Evolutionary conservation across 2,797 vertebrate species (phyloP).

Genomic region (Mus spretus): DNA sequence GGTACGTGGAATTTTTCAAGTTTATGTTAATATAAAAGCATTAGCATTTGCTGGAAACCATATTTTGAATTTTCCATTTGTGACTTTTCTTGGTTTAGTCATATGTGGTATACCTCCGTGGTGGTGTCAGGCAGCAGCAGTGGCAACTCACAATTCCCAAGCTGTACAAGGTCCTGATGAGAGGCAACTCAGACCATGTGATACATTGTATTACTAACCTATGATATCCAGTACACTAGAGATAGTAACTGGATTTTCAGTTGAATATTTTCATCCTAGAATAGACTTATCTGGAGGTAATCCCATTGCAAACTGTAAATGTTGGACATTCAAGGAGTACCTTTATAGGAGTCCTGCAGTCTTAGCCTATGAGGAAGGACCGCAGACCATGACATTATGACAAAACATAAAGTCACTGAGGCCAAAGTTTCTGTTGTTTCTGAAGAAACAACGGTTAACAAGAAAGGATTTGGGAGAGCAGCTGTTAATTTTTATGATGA

Average conservation of each 20-base stretch:
- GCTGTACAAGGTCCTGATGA: not conserved
- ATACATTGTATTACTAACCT: not conserved
- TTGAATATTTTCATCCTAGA: not conserved
- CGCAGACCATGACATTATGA: not conserved
- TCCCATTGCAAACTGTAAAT: not conserved
- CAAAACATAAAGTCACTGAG: not conserved
- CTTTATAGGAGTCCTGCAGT: not conserved
- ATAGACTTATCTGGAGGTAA: not conserved
- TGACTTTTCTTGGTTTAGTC: not conserved
- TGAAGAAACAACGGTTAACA: not conserved
- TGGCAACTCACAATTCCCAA: not conserved
- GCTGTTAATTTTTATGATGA: not conserved
- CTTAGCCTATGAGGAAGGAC: not conserved
- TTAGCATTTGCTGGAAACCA: not conserved
- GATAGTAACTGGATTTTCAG: not conserved
- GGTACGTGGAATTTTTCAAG: not conserved
- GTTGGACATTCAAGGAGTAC: not conserved
- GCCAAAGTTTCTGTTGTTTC: not conserved
- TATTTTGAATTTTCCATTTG: not conserved
- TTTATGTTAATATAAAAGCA: not conserved
- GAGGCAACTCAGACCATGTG: not conserved
- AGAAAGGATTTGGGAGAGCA: not conserved
- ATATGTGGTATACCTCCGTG: not conserved
- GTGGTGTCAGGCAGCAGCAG: not conserved
- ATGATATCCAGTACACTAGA: not conserved